Evolutionary conservation across 1,140 invertebrate species (phyloP).

Genomic region (Dufourea novaeangliae): DNA sequence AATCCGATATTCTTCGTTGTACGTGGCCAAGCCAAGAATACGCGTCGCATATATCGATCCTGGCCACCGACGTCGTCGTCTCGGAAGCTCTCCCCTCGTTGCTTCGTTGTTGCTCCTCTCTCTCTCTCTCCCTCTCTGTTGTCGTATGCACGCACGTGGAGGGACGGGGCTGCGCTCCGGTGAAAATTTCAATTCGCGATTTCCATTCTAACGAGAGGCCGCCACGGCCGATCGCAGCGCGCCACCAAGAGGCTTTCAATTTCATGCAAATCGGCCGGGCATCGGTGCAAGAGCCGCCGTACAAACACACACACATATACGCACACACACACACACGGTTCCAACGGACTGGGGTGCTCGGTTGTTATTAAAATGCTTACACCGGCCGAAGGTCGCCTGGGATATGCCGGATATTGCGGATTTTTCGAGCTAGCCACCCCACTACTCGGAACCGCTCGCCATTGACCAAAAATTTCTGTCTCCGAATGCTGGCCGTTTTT

Average conservation of each 20-base stretch:
- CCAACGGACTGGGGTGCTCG: slow-evolving; percentile 7
- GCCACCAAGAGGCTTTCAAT: slow-evolving; percentile 62
- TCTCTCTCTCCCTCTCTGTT: no score
- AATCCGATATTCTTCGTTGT: slow-evolving; percentile 40
- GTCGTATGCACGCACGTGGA: slow-evolving; percentile 23
- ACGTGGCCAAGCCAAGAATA: slow-evolving; percentile 23
- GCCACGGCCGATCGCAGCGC: slow-evolving; percentile 48
- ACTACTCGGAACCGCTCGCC: slow-evolving; percentile 14
- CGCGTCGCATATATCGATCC: slow-evolving; percentile 46
- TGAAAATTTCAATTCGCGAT: slow-evolving; percentile 68
- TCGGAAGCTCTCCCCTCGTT: no score
- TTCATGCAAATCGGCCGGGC: slow-evolving; percentile 66
- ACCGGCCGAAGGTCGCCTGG: slow-evolving; percentile 27
- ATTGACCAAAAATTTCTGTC: slow-evolving; percentile 36
- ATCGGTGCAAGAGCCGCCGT: slow-evolving; percentile 31
- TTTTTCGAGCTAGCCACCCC: no score
- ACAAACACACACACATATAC: slow-evolving; percentile 24
- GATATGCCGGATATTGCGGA: slow-evolving; percentile 48
- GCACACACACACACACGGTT: slow-evolving; percentile 25
- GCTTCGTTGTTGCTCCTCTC: no score
- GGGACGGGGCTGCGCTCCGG: slow-evolving; percentile 10
- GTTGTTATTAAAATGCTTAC: slow-evolving; percentile 66
- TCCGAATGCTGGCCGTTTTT: slow-evolving; percentile 3
- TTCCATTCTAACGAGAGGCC: slow-evolving; percentile 68
- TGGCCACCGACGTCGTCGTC: no score